Conservation (phyloP, 1,140 invertebrate species). For the Camponotus vicinus region DNA sequence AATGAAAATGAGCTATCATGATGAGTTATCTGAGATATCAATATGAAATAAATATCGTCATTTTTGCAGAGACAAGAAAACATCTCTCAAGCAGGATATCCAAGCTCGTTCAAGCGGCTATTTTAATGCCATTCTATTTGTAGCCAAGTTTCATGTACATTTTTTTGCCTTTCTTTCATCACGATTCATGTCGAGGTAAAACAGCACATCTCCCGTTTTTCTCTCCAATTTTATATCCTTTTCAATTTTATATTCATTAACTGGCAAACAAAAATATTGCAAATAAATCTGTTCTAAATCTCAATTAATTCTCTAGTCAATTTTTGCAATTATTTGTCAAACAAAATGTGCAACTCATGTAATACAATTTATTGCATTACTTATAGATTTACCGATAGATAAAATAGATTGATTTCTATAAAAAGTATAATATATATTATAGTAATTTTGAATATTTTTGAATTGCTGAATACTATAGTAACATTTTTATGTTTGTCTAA, state of each 20-base stretch:
- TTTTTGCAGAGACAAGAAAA: constrained; percentile 3
- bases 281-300: not conserved
- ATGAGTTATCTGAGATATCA: not conserved
- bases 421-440: too few relatives aligned
- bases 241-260: not conserved
- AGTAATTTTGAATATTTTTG: too few relatives aligned
- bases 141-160: not conserved
- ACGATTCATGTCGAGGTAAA: too few relatives aligned
- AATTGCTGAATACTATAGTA: too few relatives aligned
- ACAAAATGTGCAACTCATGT: not conserved
- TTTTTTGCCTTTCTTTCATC: not conserved
- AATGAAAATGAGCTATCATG: not conserved
- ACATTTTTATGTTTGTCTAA: too few relatives aligned
- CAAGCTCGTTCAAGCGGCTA: constrained; percentile 15
- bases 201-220: not conserved
- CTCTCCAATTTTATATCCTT: constrained; percentile 17
- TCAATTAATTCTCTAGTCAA: not conserved
- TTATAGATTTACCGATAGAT: too few relatives aligned
- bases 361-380: not conserved
- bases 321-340: not conserved
- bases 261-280: not conserved
- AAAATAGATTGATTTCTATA: too few relatives aligned
- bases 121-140: constrained; percentile 52
- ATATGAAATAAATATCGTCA: constrained; percentile 34
- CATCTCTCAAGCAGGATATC: not conserved